Evolutionary conservation across 2,797 vertebrate species (phyloP).

Genomic region (Alcedo quadribrachys): DNA sequence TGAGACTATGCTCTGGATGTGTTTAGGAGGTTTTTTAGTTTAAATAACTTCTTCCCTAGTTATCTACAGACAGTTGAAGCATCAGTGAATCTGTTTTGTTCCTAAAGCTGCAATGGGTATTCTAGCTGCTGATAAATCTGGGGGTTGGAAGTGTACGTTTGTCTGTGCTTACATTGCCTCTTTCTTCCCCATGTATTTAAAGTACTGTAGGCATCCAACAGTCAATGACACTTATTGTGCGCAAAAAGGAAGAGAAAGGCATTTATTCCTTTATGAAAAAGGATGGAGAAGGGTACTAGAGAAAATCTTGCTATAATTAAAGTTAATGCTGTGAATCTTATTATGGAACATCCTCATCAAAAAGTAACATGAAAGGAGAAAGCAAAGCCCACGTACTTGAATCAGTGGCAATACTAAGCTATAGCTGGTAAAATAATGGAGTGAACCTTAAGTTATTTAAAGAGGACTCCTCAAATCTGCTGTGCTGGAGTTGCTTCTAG

Average conservation of each 20-base stretch:
- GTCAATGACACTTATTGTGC: not conserved
- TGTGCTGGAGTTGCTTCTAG: not conserved
- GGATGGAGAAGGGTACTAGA: not conserved
- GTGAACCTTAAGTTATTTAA: constrained; percentile 19
- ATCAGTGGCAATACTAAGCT: not conserved
- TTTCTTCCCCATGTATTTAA: not conserved
- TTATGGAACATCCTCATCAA: not conserved
- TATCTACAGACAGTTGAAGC: not conserved
- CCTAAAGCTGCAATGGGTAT: not conserved
- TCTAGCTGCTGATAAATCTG: not conserved
- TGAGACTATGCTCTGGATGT: not conserved
- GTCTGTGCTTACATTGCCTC: not conserved
- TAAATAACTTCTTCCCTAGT: not conserved
- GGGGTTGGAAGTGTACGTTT: not conserved
- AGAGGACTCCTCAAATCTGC: not conserved
- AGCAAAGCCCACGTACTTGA: not conserved
- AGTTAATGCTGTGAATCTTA: not conserved
- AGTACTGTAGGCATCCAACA: not conserved
- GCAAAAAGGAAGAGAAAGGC: not conserved
- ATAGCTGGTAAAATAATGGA: constrained; percentile 1
- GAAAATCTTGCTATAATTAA: not conserved
- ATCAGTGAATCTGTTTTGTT: not conserved
- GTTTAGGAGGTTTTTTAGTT: not conserved
- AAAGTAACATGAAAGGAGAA: not conserved
- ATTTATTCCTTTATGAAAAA: not conserved